A percentile compares a stretch with the other conserved stretches of the same genome.
Conservation (phyloP, 2,797 vertebrate species). For the Acanthurus leucopareius region DNA sequence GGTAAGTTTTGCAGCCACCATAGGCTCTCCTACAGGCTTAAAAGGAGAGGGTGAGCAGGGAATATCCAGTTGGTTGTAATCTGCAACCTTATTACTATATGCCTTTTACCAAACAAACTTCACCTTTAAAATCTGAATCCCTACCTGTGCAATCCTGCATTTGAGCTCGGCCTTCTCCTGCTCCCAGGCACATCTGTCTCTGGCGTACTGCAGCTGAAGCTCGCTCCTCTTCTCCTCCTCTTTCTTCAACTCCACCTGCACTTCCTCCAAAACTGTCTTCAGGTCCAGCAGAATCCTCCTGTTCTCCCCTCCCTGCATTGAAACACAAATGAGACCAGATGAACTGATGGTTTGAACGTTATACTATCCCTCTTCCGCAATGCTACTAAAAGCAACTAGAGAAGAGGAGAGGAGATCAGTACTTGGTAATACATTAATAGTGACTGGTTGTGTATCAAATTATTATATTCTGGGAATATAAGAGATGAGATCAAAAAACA, state of each 20-base stretch:
- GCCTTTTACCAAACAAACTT: too few relatives aligned
- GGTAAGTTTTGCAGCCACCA: too few relatives aligned
- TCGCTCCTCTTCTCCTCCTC: constrained; percentile 83
- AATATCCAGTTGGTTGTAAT: too few relatives aligned
- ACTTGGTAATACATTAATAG: not conserved
- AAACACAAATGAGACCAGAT: constrained; percentile 29
- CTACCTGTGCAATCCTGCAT: constrained; percentile 84
- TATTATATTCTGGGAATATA: not conserved
- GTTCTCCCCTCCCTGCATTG: constrained; percentile 83
- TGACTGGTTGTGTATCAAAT: not conserved
- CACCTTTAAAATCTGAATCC: not conserved
- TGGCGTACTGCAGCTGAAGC: constrained; percentile 84
- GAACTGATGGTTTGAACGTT: not conserved
- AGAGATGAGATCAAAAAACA: not conserved
- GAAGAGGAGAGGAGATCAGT: not conserved
- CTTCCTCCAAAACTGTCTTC: constrained; percentile 83
- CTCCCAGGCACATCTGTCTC: constrained; percentile 85
- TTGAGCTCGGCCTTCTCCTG: constrained; percentile 85
- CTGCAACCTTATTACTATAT: too few relatives aligned
- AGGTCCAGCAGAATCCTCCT: constrained; percentile 83
- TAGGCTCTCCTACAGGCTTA: too few relatives aligned
- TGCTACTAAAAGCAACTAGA: not conserved
- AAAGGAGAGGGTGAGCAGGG: too few relatives aligned
- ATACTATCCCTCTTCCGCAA: not conserved
- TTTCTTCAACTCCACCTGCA: constrained; percentile 84